Conservation (phyloP, 1,140 invertebrate genomes). For the Drosophila takahashii region DNA sequence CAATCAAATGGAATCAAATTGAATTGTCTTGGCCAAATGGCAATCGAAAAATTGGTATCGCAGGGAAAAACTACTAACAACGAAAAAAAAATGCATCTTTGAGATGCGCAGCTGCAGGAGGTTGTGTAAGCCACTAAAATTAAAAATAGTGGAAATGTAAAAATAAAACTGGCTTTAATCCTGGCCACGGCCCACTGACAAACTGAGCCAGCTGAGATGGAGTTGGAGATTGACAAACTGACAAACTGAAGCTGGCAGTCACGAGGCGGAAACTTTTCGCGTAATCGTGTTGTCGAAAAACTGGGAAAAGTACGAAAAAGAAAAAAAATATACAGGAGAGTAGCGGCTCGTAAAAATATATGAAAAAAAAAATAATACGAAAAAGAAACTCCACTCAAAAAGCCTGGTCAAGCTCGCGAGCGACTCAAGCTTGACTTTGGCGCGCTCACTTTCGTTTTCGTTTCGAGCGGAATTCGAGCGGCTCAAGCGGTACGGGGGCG, state of each 20-base stretch:
- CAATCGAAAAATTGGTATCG: conserved; percentile 14
- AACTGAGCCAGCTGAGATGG: conserved; percentile 36
- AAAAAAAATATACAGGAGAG: conserved; percentile 6
- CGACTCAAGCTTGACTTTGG: conserved; percentile 43
- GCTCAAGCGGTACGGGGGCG: neutral
- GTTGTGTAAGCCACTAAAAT: conserved; percentile 33
- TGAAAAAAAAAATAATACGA: neutral
- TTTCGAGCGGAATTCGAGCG: conserved; percentile 39
- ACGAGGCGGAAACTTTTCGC: conserved; percentile 69
- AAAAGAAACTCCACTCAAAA: conserved; percentile 33
- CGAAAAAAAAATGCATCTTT: conserved; percentile 1
- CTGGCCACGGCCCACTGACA: conserved; percentile 55
- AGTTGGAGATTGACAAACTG: conserved; percentile 33
- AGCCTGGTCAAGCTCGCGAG: conserved; percentile 34
- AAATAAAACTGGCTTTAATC: conserved; percentile 59
- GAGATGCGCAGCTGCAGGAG: conserved; percentile 43
- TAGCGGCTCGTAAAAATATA: conserved; percentile 2
- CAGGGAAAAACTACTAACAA: neutral
- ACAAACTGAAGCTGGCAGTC: conserved; percentile 52
- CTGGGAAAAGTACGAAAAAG: conserved; percentile 4
- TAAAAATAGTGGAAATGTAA: conserved; percentile 9
- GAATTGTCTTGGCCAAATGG: conserved; percentile 12
- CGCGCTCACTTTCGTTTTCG: conserved; percentile 67
- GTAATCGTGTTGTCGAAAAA: conserved; percentile 41
- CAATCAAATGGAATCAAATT: conserved; percentile 13